phyloP scores from a whole-genome alignment of 2,113 vertebrate genomes.

The Bos taurus region DNA sequence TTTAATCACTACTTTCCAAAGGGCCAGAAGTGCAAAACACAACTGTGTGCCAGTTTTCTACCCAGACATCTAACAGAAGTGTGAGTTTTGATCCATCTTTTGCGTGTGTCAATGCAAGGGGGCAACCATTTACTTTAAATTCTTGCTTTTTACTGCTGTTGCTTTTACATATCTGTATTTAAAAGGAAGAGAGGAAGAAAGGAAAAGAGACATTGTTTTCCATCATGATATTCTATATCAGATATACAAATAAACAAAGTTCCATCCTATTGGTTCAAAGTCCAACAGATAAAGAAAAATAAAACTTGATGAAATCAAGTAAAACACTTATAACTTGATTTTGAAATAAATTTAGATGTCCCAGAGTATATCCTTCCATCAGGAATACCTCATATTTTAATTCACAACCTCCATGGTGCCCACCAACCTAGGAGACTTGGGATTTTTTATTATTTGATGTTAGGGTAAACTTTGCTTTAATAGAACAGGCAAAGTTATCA shows the following conservation, averaged over 20 bases:
- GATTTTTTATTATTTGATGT: not conserved
- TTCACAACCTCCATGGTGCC: not conserved
- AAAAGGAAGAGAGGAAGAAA: not conserved
- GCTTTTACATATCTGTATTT: not conserved
- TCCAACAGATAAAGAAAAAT: not conserved
- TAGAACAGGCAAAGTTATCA: not conserved
- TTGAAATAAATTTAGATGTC: not conserved
- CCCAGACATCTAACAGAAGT: not conserved
- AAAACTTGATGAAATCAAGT: not conserved
- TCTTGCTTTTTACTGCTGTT: not conserved
- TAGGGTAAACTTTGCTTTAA: not conserved
- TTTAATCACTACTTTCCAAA: not conserved
- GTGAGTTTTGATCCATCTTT: not conserved
- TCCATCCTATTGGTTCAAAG: not conserved
- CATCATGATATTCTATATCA: not conserved
- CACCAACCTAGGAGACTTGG: not conserved
- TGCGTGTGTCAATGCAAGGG: not conserved
- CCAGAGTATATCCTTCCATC: not conserved
- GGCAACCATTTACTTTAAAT: not conserved
- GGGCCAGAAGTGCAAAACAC: not conserved
- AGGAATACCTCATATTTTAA: not conserved
- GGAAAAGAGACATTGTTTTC: not conserved
- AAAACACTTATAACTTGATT: not conserved
- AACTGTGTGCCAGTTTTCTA: not conserved
- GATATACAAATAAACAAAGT: not conserved